These are phyloP conservation scores for Lottia gigantea DNA, from an alignment of 2,888 invertebrate genomes.

Conservation along the genomic window DNA sequence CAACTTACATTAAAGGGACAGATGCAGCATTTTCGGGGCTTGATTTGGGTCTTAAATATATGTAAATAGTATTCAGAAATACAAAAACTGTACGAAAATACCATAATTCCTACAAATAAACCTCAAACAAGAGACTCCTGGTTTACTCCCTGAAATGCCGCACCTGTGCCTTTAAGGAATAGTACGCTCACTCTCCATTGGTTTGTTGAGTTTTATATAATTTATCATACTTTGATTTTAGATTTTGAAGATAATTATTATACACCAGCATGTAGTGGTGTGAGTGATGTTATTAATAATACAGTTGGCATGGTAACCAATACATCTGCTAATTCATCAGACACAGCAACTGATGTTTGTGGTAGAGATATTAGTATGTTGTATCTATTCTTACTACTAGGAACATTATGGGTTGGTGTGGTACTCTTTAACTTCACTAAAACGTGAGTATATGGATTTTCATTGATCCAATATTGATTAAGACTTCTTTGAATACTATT, in stretches of 20 bases:
- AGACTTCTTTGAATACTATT: not conserved
- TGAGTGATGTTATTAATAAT: constrained; percentile 16
- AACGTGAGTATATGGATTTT: constrained; percentile 67
- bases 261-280: constrained; percentile 36
- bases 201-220: too few species aligned
- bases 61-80: too few species aligned
- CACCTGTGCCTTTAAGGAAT: too few species aligned
- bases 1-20: too few species aligned
- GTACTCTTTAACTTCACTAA: constrained; percentile 75
- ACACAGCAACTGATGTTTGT: constrained; percentile 52
- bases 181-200: too few species aligned
- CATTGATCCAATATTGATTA: too few species aligned
- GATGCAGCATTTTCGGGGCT: too few species aligned
- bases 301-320: constrained; percentile 12
- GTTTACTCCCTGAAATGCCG: too few species aligned
- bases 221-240: constrained; percentile 22
- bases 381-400: constrained; percentile 73
- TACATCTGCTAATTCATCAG: not conserved
- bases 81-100: too few species aligned
- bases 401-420: constrained; percentile 74
- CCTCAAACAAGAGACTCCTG: too few species aligned
- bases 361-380: constrained; percentile 72
- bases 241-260: constrained; percentile 47
- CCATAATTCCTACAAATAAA: too few species aligned
- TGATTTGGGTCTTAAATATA: too few species aligned